Conservation (phyloP, 2,113 vertebrate genomes). For the Stictonetta naevosa region DNA sequence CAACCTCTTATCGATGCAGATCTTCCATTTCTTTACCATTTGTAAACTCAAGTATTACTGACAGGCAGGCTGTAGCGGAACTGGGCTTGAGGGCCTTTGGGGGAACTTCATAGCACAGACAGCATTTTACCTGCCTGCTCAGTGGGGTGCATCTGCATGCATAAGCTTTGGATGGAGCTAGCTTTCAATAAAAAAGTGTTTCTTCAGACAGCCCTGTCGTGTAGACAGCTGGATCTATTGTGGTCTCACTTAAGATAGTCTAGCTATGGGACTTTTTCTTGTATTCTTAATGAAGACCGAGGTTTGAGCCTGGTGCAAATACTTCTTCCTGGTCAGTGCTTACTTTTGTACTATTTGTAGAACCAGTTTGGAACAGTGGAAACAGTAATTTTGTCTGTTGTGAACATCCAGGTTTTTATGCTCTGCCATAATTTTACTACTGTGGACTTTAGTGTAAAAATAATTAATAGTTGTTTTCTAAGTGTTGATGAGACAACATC, state of each 20-base stretch:
- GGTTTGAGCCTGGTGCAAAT: background rate
- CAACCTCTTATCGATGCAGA: background rate
- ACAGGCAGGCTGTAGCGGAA: too few relatives aligned
- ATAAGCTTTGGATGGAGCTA: background rate
- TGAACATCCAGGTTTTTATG: background rate
- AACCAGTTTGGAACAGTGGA: background rate
- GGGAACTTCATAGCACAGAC: background rate
- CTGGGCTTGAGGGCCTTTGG: background rate
- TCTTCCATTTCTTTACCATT: background rate
- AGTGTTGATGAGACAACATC: background rate
- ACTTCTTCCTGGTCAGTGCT: background rate
- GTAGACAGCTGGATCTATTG: background rate
- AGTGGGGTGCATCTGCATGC: background rate
- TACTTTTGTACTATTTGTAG: background rate
- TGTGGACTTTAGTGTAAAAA: background rate
- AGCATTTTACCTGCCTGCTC: background rate
- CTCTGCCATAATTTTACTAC: background rate
- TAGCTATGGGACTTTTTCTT: background rate
- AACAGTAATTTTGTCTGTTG: background rate
- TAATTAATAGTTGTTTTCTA: background rate
- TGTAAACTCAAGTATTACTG: background rate
- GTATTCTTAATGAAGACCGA: background rate
- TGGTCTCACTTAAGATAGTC: background rate
- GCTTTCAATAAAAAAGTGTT: background rate
- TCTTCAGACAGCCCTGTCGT: background rate